These are phyloP conservation scores for Azorinus chamasolen DNA, from an alignment of 2,888 invertebrate genomes.

Conservation along the genomic window DNA sequence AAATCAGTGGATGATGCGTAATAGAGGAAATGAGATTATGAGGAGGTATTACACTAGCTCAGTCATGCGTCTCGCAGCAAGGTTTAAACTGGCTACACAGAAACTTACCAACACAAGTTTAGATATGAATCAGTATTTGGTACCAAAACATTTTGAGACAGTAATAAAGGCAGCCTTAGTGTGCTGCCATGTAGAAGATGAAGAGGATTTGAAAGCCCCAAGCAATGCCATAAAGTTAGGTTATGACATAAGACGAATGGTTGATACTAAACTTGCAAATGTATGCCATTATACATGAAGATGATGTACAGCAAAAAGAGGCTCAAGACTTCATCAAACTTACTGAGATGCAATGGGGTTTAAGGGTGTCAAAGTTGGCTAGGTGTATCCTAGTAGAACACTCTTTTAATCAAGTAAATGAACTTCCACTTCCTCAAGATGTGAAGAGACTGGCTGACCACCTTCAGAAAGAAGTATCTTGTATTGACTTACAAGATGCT, in stretches of 20 bases:
- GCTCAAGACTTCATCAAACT: slow-evolving; percentile 51
- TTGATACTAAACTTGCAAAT: slow-evolving; percentile 39
- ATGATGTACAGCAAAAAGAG: slow-evolving; percentile 29
- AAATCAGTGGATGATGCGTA: slow-evolving; percentile 43
- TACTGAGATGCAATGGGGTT: slow-evolving; percentile 54
- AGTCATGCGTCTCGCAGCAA: slow-evolving; percentile 44
- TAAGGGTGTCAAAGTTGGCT: slow-evolving; percentile 51
- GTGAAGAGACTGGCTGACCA: slow-evolving; percentile 42
- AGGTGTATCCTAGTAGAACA: slow-evolving; percentile 43
- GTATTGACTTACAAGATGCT: slow-evolving; percentile 33
- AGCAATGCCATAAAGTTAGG: slow-evolving; percentile 53
- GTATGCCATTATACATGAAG: slow-evolving; percentile 31
- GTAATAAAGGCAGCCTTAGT: slow-evolving; percentile 44
- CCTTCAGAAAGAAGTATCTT: slow-evolving; percentile 26
- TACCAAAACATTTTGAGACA: slow-evolving; percentile 45
- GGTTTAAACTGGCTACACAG: slow-evolving; percentile 29
- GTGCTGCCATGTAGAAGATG: slow-evolving; percentile 35
- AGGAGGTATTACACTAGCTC: slow-evolving; percentile 53
- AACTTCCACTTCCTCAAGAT: slow-evolving; percentile 56
- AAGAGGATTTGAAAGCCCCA: slow-evolving; percentile 50
- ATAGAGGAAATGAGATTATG: slow-evolving; percentile 37
- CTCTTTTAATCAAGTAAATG: slow-evolving; percentile 25
- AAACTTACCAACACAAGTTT: slow-evolving; percentile 16
- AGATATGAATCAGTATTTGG: slow-evolving; percentile 25
- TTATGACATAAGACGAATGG: slow-evolving; percentile 45